Evolutionary conservation across 2,113 vertebrate species (phyloP).

Genomic region (Pantherophis guttatus): DNA sequence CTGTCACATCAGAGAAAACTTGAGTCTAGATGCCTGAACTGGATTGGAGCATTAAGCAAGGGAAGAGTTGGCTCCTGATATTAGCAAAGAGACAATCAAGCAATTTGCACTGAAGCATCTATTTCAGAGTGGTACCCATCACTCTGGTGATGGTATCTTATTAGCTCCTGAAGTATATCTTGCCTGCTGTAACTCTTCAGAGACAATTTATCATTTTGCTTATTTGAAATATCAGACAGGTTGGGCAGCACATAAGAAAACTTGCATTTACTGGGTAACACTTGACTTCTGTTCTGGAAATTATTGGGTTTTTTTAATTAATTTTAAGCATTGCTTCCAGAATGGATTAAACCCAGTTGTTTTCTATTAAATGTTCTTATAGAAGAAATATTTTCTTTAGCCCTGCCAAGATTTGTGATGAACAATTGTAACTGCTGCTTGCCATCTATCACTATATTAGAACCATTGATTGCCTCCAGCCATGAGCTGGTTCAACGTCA

Average conservation of each 20-base stretch:
- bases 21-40: constrained; percentile 15
- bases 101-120: constrained; percentile 48
- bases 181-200: constrained; percentile 54
- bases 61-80: constrained; percentile 41
- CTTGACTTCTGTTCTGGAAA: constrained; percentile 51
- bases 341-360: constrained; percentile 20
- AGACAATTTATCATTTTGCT: constrained; percentile 47
- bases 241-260: constrained; percentile 55
- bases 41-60: constrained; percentile 30
- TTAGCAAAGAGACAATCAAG: constrained; percentile 57
- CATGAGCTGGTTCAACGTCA: constrained; percentile 59
- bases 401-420: background rate
- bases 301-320: constrained; percentile 50
- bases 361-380: constrained; percentile 1
- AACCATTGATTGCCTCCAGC: constrained; percentile 38
- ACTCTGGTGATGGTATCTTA: constrained; percentile 61
- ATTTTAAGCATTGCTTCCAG: constrained; percentile 45
- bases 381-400: constrained; percentile 22
- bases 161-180: constrained; percentile 58
- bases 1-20: constrained; percentile 3
- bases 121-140: constrained; percentile 52
- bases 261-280: constrained; percentile 56
- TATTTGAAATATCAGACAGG: constrained; percentile 50
- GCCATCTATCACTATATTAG: background rate
- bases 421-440: background rate